phyloP scores from a whole-genome alignment of 92 coral and sea anemone species.

The Palythoa caribaeorum region DNA sequence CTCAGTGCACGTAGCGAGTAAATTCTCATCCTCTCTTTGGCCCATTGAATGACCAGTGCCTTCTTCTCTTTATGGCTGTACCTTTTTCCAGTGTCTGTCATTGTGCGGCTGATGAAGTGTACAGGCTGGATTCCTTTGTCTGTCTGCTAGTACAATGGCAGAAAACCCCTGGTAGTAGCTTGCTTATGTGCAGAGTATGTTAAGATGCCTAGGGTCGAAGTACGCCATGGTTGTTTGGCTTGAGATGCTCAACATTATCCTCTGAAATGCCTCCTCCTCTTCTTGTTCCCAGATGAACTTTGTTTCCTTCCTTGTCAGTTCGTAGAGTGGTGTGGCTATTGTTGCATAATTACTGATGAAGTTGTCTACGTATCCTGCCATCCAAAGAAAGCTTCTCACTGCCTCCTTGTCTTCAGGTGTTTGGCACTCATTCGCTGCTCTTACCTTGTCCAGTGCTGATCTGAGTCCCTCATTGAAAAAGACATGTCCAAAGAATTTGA shows the following conservation, averaged over 20 bases:
- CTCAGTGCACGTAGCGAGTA: constrained; percentile 67
- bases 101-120: too few species aligned
- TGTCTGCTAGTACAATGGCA: constrained; percentile 11
- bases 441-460: too few species aligned
- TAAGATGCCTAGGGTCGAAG: constrained; percentile 29
- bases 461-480: too few species aligned
- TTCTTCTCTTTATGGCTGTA: constrained; percentile 32
- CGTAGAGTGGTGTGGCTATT: too few species aligned
- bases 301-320: too few species aligned
- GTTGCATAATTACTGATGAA: too few species aligned
- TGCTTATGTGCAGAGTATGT: constrained; percentile 21
- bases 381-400: neutral
- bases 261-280: constrained; percentile 37
- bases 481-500: too few species aligned
- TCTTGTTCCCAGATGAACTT: too few species aligned
- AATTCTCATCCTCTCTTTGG: constrained; percentile 46
- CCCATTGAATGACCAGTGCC: constrained; percentile 64
- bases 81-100: too few species aligned
- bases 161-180: constrained; percentile 56
- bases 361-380: neutral
- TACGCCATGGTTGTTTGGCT: neutral
- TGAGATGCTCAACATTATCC: constrained; percentile 16
- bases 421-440: too few species aligned
- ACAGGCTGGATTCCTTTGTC: too few species aligned
- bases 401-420: too few species aligned